phyloP scores from a whole-genome alignment of 2,113 vertebrate species.

The Echinops telfairi region DNA sequence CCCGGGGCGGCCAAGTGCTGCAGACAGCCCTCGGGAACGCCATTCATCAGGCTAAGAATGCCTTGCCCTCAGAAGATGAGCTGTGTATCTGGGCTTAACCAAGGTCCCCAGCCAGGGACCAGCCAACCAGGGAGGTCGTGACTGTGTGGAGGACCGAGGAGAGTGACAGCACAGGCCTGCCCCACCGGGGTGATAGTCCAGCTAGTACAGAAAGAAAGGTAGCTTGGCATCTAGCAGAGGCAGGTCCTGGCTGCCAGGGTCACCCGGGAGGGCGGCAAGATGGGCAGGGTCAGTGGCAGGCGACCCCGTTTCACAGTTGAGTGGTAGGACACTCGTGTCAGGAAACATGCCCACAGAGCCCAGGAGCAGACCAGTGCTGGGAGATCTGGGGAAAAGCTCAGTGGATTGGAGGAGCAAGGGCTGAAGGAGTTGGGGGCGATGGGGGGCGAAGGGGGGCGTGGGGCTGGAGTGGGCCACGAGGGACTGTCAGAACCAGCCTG shows the following conservation, averaged over 20 bases:
- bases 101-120: neutral
- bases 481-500: neutral
- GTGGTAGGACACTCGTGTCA: rapidly evolving
- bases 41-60: rapidly evolving
- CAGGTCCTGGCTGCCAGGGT: rapidly evolving
- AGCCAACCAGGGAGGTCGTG: neutral
- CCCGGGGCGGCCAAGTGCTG: too few relatives aligned
- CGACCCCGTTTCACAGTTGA: neutral
- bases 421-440: rapidly evolving
- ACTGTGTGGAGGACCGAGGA: neutral
- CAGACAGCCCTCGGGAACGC: neutral
- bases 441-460: too few relatives aligned
- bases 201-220: too few relatives aligned
- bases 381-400: neutral
- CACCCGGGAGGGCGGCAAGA: too few relatives aligned
- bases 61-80: neutral
- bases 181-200: neutral
- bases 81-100: rapidly evolving
- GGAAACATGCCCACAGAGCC: neutral
- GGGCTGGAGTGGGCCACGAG: too few relatives aligned
- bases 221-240: too few relatives aligned
- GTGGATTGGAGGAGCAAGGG: neutral
- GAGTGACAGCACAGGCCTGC: neutral
- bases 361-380: neutral
- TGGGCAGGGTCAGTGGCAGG: neutral